Percentiles rank a stretch among this genome's conserved stretches.
phyloP scores from a whole-genome alignment of 2,888 invertebrate genomes.

The Rhabditoides inermis region DNA sequence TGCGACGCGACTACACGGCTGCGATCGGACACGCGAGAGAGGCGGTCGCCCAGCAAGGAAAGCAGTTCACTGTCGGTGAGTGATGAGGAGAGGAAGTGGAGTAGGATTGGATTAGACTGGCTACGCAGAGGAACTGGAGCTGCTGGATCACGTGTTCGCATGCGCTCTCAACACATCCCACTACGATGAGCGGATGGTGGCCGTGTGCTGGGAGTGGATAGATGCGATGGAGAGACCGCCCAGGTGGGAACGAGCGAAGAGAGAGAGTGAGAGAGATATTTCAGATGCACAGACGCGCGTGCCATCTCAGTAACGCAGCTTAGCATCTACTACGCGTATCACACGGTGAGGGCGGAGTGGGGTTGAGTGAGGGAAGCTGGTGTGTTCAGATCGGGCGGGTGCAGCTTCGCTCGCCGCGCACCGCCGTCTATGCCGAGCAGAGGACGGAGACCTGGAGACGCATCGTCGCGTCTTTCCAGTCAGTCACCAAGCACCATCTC shows the following conservation, averaged over 20 bases:
- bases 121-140: constrained; percentile 34
- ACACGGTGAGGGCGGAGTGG: constrained; percentile 27
- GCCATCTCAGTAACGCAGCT: constrained; percentile 26
- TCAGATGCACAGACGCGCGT: constrained; percentile 23
- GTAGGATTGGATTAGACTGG: constrained; percentile 8
- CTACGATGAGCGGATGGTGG: constrained; percentile 35
- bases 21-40: no score
- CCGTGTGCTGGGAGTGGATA: constrained; percentile 42
- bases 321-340: constrained; percentile 37
- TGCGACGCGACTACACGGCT: no score
- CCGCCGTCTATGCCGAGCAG: no score
- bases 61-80: no score
- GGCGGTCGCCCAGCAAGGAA: no score
- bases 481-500: constrained; percentile 1
- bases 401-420: no score
- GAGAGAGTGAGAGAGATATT: no score
- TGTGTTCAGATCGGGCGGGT: no score
- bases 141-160: constrained; percentile 38
- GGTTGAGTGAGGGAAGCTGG: no score
- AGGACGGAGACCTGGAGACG: no score
- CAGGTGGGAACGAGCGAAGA: no score
- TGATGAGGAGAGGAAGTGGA: constrained; percentile 11
- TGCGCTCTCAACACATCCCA: constrained; percentile 36
- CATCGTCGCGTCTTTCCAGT: no score
- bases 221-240: constrained; percentile 32